A percentile compares a stretch with the other conserved stretches of the same genome.
Evolutionary conservation across 2,113 vertebrate genomes (phyloP).

Genomic region (Gambusia affinis): DNA sequence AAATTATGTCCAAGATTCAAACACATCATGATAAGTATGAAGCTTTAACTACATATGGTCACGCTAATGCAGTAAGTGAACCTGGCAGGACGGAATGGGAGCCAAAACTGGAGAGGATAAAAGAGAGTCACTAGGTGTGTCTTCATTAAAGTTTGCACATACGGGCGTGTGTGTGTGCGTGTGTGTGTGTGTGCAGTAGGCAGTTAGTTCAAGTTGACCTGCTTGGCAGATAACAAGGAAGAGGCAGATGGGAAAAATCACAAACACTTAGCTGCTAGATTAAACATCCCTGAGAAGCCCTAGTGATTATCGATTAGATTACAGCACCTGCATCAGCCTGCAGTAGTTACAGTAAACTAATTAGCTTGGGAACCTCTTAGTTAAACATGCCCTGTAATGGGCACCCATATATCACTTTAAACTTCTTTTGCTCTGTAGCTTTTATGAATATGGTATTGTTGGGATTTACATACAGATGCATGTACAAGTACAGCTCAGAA

Average conservation of each 20-base stretch:
- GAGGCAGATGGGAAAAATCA: constrained; percentile 53
- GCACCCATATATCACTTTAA: not conserved
- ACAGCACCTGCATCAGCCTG: constrained; percentile 36
- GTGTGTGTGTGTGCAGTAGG: constrained; percentile 8
- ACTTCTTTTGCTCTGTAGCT: not conserved
- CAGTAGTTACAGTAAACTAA: constrained; percentile 44
- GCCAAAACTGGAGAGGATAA: not conserved
- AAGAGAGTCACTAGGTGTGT: not conserved
- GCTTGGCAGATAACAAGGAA: constrained; percentile 22
- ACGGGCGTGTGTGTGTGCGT: not conserved
- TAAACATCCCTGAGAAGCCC: constrained; percentile 34
- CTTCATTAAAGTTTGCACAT: not conserved
- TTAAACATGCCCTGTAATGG: constrained; percentile 12
- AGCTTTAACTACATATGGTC: not conserved
- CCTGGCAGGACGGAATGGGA: not conserved
- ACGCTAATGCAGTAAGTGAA: not conserved
- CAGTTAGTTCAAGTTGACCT: constrained; percentile 34
- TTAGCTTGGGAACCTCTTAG: constrained; percentile 23
- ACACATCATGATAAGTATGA: not conserved
- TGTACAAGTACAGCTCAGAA: no score
- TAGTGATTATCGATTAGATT: constrained; percentile 65
- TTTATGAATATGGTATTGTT: not conserved
- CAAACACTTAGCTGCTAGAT: constrained; percentile 49
- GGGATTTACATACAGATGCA: no score
- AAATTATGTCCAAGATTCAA: no score